Evolutionary conservation across 2,797 vertebrate species (phyloP).

Genomic region (Tokudaia tokunoshimensis): DNA sequence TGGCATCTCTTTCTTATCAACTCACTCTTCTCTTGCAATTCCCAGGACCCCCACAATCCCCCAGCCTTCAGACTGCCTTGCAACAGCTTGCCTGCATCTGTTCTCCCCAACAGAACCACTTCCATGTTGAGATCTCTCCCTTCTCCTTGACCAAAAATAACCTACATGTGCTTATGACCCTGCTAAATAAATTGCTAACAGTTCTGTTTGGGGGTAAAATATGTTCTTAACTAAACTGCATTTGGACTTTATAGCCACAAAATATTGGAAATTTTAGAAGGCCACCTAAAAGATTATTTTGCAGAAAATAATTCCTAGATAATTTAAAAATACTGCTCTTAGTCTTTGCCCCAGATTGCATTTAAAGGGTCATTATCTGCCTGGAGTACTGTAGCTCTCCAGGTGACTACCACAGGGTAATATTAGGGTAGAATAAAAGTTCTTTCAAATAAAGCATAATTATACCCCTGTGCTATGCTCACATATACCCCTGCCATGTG

Average conservation of each 20-base stretch:
- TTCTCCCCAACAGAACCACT: neutral
- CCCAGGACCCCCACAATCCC: neutral
- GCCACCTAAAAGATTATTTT: conserved; percentile 36
- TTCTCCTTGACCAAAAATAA: conserved; percentile 9
- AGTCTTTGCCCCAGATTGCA: neutral
- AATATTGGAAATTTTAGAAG: neutral
- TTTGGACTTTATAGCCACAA: neutral
- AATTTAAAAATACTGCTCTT: neutral
- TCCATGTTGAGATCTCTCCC: neutral
- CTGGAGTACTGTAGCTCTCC: neutral
- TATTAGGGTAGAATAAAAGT: conserved; percentile 17
- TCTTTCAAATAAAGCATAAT: neutral
- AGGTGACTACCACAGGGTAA: neutral
- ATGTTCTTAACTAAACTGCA: neutral
- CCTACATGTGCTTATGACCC: neutral
- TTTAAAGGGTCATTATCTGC: neutral
- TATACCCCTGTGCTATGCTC: neutral
- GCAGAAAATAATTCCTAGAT: conserved; percentile 11
- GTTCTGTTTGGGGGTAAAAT: neutral
- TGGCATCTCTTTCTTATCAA: neutral
- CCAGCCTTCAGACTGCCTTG: neutral
- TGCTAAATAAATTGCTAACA: neutral
- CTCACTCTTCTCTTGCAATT: neutral
- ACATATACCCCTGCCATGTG: neutral
- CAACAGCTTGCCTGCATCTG: neutral